These are phyloP conservation scores for Lasioglossum figueresi DNA, from an alignment of 2,888 invertebrate species.

Conservation along the genomic window DNA sequence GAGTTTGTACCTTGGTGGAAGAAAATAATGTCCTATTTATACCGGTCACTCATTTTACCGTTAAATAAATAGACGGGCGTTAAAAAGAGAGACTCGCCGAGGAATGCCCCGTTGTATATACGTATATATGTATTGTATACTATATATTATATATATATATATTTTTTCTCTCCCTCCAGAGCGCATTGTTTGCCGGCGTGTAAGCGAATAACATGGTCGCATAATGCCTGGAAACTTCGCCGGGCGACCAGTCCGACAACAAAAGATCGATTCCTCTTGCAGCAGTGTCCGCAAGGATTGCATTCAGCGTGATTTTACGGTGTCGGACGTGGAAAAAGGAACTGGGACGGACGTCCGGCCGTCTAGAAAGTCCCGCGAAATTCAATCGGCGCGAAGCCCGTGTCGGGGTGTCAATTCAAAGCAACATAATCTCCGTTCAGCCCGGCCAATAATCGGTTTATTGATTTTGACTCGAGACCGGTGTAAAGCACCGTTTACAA, in stretches of 20 bases:
- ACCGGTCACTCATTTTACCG: constrained; percentile 9
- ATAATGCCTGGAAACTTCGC: constrained; percentile 44
- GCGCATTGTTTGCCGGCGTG: constrained; percentile 30
- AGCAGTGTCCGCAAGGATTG: constrained; percentile 56
- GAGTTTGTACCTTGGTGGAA: background rate
- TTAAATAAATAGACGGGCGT: constrained; percentile 12
- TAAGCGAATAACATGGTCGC: constrained; percentile 40
- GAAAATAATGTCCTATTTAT: constrained; percentile 25
- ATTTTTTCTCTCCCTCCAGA: constrained; percentile 14
- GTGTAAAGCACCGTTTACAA: constrained; percentile 52
- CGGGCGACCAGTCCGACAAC: constrained; percentile 6
- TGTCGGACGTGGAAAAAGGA: constrained; percentile 68
- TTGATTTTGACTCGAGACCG: constrained; percentile 77
- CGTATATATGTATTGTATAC: background rate
- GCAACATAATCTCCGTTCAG: constrained; percentile 80
- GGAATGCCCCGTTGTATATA: constrained; percentile 5
- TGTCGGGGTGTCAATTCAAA: constrained; percentile 77
- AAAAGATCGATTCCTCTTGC: constrained; percentile 61
- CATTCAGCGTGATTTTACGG: constrained; percentile 58
- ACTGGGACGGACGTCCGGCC: constrained; percentile 74
- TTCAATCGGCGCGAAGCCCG: constrained; percentile 68
- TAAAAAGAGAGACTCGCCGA: background rate
- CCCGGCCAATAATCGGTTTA: constrained; percentile 80
- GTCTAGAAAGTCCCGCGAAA: constrained; percentile 71
- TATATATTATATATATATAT: background rate